Evolutionary conservation across 2,113 vertebrate genomes (phyloP).

Genomic region (Nasalis larvatus): DNA sequence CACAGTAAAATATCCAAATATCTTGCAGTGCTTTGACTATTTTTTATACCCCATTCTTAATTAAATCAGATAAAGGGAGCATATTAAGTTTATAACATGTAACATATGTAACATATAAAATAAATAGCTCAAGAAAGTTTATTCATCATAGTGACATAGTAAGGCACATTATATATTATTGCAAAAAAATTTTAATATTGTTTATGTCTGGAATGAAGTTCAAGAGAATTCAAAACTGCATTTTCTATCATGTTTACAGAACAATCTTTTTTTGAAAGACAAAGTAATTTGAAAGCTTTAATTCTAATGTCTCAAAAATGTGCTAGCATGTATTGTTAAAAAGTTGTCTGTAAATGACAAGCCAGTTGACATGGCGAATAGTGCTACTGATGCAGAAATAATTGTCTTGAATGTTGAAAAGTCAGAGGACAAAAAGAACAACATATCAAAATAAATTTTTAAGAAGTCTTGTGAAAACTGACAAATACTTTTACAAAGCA

Average conservation of each 20-base stretch:
- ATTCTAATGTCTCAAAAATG: slow-evolving; percentile 33
- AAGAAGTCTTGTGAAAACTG: neutral
- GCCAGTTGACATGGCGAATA: neutral
- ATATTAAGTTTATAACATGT: neutral
- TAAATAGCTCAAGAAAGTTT: neutral
- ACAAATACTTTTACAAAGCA: neutral
- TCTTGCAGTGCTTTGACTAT: neutral
- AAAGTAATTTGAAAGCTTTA: neutral
- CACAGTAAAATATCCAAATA: neutral
- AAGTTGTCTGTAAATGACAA: slow-evolving; percentile 45
- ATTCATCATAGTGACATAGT: neutral
- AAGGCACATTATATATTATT: neutral
- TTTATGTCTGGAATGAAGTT: neutral
- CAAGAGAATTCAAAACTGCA: neutral
- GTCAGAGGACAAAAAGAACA: slow-evolving; percentile 47
- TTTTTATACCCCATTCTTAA: neutral
- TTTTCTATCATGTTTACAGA: neutral
- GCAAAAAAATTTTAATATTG: neutral
- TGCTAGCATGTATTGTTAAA: neutral
- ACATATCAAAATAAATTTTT: slow-evolving; percentile 22
- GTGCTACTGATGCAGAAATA: slow-evolving; percentile 51
- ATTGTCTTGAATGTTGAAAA: slow-evolving; percentile 55
- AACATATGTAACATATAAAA: neutral
- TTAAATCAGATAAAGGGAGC: neutral
- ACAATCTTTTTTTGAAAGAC: slow-evolving; percentile 12